These are phyloP conservation scores for Esox lucius DNA, from an alignment of 2,797 vertebrate species.

Conservation along the genomic window DNA sequence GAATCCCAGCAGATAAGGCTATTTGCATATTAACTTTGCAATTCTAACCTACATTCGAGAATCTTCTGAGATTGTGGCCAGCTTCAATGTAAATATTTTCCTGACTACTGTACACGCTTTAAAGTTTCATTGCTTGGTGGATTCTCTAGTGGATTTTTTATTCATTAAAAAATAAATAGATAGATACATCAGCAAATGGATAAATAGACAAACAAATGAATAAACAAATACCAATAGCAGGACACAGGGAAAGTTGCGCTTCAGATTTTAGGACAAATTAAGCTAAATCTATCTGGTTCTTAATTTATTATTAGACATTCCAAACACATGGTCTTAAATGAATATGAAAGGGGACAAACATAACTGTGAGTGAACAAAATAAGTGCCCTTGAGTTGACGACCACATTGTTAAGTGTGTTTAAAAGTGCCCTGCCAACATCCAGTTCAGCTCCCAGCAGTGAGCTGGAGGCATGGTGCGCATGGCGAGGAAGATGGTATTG, in stretches of 20 bases:
- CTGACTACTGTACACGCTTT: slow-evolving; percentile 82
- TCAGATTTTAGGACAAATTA: slow-evolving; percentile 40
- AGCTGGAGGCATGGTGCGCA: slow-evolving; percentile 2
- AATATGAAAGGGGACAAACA: slow-evolving; percentile 59
- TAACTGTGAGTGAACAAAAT: slow-evolving; percentile 53
- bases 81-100: slow-evolving; percentile 91
- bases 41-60: slow-evolving; percentile 96
- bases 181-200: slow-evolving; percentile 71
- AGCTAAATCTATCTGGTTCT: slow-evolving; percentile 48
- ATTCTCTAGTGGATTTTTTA: slow-evolving; percentile 67
- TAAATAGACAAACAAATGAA: slow-evolving; percentile 68
- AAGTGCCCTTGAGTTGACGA: slow-evolving; percentile 50
- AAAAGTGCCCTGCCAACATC: background rate
- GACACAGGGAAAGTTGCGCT: slow-evolving; percentile 33
- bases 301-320: slow-evolving; percentile 55
- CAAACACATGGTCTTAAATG: slow-evolving; percentile 44
- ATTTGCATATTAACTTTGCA: slow-evolving; percentile 99
- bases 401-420: slow-evolving; percentile 34
- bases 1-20: slow-evolving; percentile 98
- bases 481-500: background rate
- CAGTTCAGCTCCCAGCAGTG: background rate
- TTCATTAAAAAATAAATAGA: slow-evolving; percentile 77
- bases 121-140: slow-evolving; percentile 68
- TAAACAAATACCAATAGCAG: slow-evolving; percentile 51
- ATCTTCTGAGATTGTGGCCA: slow-evolving; percentile 87